Conservation (phyloP, 2,888 invertebrate species). For the Ophion ventricosus region DNA sequence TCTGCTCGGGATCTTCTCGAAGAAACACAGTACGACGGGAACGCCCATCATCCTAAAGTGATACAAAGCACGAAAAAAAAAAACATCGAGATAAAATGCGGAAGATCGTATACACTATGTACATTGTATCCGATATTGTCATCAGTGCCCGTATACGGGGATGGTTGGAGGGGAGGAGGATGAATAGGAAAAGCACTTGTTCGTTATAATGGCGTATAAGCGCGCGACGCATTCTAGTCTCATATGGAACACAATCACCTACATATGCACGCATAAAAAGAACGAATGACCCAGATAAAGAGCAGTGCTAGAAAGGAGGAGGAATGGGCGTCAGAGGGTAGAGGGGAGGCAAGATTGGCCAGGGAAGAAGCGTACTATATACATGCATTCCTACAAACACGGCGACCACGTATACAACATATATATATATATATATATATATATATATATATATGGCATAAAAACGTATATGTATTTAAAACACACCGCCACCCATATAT, state of each 20-base stretch:
- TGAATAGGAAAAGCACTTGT: constrained; percentile 31
- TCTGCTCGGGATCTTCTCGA: too few relatives aligned
- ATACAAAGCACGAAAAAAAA: neutral
- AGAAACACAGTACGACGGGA: neutral
- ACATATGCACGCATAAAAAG: constrained; percentile 18
- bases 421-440: constrained; percentile 15
- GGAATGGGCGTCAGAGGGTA: constrained; percentile 30
- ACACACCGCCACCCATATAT: too few relatives aligned
- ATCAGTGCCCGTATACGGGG: neutral
- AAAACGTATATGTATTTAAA: too few relatives aligned
- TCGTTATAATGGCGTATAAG: constrained; percentile 42
- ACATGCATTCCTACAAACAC: constrained; percentile 39
- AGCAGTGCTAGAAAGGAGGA: constrained; percentile 59
- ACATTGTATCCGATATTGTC: constrained; percentile 9
- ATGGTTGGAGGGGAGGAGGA: neutral
- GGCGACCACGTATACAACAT: constrained; percentile 8
- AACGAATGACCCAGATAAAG: constrained; percentile 69
- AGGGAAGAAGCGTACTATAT: constrained; percentile 21
- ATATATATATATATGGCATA: too few relatives aligned
- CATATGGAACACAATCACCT: constrained; percentile 21
- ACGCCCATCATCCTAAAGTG: neutral
- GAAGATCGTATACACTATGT: constrained; percentile 4
- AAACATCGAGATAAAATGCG: neutral
- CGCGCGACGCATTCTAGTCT: constrained; percentile 10
- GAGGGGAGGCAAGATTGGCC: constrained; percentile 46